Evolutionary conservation across 2,113 vertebrate genomes (phyloP), one percentile per base, ranked within the genome.

Genomic region (Lepidothrix coronata): DNA sequence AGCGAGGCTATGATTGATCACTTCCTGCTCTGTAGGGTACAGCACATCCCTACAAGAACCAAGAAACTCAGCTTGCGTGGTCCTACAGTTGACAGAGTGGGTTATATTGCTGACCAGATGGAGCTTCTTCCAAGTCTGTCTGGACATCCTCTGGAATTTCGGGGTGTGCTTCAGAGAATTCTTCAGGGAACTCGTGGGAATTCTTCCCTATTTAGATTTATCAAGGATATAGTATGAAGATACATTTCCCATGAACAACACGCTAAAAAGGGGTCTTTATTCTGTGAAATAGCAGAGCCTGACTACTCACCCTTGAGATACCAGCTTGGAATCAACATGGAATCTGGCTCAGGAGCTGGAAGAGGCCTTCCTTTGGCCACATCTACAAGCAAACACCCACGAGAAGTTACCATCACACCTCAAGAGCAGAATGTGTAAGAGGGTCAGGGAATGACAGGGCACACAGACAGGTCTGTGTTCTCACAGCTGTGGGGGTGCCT

Each of bases 181-280:
- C 65, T 6, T 30, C 48, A 16, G 48, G 20, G 15, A 39, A 12
- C 35, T 49, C 35, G 8, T n/a, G 43, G 31, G 44, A 39, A 30
- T 49, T 14, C 8, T 17, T 11, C 23, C 35, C 58, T 77, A 21
- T 33, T 39, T 15, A 20, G 27, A 35, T 15, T 46, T 37, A 37
- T 9, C 14, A 44, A 44, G 3, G 3, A 55, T 0, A 1, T 35
- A 14, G 1, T 12, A 11, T 5, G 31, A 14, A 35, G 2, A 10
- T 17, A 5, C 11, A 16, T 31, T 63, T 37, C 5, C 7, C 3
- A 4, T 11, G 8, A 6, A 12, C 2, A 27, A 10, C 62, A 43
- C 6, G 14, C 6, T 28, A 19, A 63, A 62, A 63, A 30, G 37
- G 17, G 41, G 39, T 8, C 5, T 39, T 43, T 22, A 15, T 48